Evolutionary conservation across 2,797 vertebrate genomes (phyloP).

Genomic region (Microctenopoma lineatum): DNA sequence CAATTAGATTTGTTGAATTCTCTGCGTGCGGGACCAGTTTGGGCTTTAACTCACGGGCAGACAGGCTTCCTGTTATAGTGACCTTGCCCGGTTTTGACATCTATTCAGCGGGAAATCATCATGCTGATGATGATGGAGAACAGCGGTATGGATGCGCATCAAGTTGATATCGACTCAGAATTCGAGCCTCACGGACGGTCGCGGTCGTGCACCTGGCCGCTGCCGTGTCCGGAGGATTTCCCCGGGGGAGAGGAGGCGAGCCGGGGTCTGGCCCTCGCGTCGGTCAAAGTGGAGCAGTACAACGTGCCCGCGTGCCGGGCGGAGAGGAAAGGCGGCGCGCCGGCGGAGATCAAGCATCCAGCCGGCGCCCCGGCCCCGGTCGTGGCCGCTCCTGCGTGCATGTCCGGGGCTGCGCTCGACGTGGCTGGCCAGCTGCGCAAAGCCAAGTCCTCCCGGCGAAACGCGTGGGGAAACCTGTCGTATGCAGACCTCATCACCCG

Average conservation of each 20-base stretch:
- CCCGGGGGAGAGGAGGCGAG: constrained; percentile 84
- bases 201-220: constrained; percentile 93
- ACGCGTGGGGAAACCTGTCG: constrained; percentile 98
- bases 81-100: constrained; percentile 75
- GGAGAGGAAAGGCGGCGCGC: constrained; percentile 82
- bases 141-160: constrained; percentile 89
- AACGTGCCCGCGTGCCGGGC: constrained; percentile 79
- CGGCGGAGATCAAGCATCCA: constrained; percentile 80
- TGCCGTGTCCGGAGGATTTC: constrained; percentile 89
- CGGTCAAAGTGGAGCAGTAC: constrained; percentile 83
- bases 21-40: constrained; percentile 32
- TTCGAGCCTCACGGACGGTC: constrained; percentile 90
- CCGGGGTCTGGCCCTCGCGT: constrained; percentile 81
- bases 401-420: constrained; percentile 78
- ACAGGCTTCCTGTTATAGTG: constrained; percentile 64
- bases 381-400: constrained; percentile 72
- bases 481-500: constrained; percentile 96
- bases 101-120: constrained; percentile 59
- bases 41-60: constrained; percentile 46
- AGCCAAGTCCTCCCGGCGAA: constrained; percentile 93
- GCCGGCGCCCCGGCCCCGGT: constrained; percentile 78
- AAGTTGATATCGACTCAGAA: constrained; percentile 93
- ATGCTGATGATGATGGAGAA: constrained; percentile 94
- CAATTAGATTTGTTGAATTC: constrained; percentile 22
- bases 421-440: constrained; percentile 87